These are phyloP conservation scores for Mesorhabditis spiculigera DNA, from an alignment of 2,888 invertebrate genomes.

Conservation along the genomic window DNA sequence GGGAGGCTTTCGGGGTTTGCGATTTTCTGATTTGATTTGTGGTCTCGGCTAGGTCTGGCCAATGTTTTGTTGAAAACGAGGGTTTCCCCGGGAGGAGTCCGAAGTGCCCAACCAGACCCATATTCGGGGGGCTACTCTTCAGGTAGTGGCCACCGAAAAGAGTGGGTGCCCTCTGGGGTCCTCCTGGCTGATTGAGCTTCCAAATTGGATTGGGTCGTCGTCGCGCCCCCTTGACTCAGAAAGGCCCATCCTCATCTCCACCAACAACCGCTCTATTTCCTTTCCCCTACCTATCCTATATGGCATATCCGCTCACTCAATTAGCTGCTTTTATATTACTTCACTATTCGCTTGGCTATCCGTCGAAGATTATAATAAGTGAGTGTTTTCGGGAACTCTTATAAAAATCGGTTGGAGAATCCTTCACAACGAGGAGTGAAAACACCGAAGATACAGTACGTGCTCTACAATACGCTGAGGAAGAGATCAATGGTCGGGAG, in stretches of 20 bases:
- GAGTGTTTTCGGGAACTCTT: conserved; percentile 9
- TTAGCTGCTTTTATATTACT: neutral
- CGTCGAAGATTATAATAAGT: conserved; percentile 45
- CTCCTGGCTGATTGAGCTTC: neutral
- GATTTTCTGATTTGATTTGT: too few relatives aligned
- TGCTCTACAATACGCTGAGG: conserved; percentile 35
- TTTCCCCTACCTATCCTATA: neutral
- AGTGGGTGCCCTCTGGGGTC: neutral
- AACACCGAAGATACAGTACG: conserved; percentile 23
- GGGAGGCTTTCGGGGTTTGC: too few relatives aligned
- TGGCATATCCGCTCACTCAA: neutral
- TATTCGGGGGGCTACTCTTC: too few relatives aligned
- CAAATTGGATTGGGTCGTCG: neutral
- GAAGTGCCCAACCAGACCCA: too few relatives aligned
- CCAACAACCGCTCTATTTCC: neutral
- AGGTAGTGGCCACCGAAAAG: too few relatives aligned
- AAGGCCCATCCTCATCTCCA: neutral
- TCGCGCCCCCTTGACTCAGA: conserved; percentile 3
- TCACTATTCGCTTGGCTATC: conserved; percentile 22
- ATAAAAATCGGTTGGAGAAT: conserved; percentile 31
- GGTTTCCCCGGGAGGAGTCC: too few relatives aligned
- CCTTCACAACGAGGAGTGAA: conserved; percentile 49
- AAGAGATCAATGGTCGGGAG: conserved; percentile 35
- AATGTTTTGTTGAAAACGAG: too few relatives aligned
- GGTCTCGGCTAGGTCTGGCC: too few relatives aligned